Percentiles rank a stretch among this genome's conserved stretches.
phyloP scores from a whole-genome alignment of 2,888 invertebrate species.

The Cosmopolites sordidus region DNA sequence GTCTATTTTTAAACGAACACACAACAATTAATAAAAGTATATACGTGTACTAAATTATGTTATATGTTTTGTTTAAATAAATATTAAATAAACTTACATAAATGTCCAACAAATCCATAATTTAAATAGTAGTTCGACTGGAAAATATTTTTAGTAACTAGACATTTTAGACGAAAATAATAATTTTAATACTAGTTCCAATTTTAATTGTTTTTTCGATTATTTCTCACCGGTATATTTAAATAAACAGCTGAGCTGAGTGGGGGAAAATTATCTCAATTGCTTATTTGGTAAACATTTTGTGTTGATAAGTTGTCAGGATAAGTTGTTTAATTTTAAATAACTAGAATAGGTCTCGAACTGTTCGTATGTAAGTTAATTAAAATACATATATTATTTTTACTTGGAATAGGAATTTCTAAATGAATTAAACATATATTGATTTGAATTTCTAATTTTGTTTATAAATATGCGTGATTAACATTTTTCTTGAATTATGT shows the following conservation, averaged over 20 bases:
- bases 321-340: conserved; percentile 2
- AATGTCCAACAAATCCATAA: conserved; percentile 5
- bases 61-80: too few relatives aligned
- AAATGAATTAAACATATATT: not conserved
- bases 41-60: too few relatives aligned
- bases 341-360: not conserved
- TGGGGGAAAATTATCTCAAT: conserved; percentile 9
- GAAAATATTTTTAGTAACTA: too few relatives aligned
- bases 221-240: conserved; percentile 8
- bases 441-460: not conserved
- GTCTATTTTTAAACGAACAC: too few relatives aligned
- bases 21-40: too few relatives aligned
- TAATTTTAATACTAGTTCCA: too few relatives aligned
- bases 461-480: not conserved
- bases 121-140: not conserved
- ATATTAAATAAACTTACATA: conserved; percentile 3
- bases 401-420: not conserved
- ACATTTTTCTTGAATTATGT: too few relatives aligned
- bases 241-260: conserved; percentile 2
- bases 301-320: conserved; percentile 7
- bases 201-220: not conserved
- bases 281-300: conserved; percentile 11
- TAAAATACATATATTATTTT: not conserved
- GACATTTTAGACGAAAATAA: too few relatives aligned
- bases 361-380: too few relatives aligned